Percentiles rank a stretch among this genome's conserved stretches.
phyloP scores from a whole-genome alignment of 2,888 invertebrate genomes.

The Lapara coniferarum region DNA sequence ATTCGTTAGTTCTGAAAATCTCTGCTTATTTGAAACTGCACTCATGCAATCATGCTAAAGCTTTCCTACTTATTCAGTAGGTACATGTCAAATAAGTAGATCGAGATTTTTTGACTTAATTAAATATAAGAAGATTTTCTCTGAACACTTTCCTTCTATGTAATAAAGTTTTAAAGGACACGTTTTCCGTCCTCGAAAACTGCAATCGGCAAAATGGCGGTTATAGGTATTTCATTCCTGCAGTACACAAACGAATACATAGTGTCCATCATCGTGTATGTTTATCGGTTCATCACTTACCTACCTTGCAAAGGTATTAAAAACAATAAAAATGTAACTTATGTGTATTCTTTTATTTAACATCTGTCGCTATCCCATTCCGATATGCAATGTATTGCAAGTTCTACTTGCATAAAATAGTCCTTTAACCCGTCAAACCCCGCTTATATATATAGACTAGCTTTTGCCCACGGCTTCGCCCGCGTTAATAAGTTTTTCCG shows the following conservation, averaged over 20 bases:
- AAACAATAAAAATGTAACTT: slow-evolving; percentile 64
- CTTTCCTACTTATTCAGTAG: slow-evolving; percentile 72
- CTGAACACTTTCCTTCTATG: slow-evolving; percentile 65
- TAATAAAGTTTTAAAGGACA: slow-evolving; percentile 58
- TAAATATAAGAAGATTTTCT: slow-evolving; percentile 73
- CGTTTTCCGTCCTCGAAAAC: slow-evolving; percentile 69
- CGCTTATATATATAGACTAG: no score
- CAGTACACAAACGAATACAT: slow-evolving; percentile 50
- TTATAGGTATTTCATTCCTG: slow-evolving; percentile 47
- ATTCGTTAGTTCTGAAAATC: background rate
- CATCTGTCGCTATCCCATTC: background rate
- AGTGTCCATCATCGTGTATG: slow-evolving; percentile 66
- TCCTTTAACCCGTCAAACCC: no score
- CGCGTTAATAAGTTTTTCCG: no score
- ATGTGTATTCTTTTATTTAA: slow-evolving; percentile 33
- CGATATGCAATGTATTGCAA: no score
- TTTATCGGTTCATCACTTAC: slow-evolving; percentile 66
- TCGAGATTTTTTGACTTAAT: slow-evolving; percentile 74
- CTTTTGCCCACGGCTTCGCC: no score
- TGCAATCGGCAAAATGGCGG: slow-evolving; percentile 55
- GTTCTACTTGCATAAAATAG: no score
- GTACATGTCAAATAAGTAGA: slow-evolving; percentile 72
- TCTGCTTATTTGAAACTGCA: slow-evolving; percentile 34
- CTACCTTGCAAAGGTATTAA: slow-evolving; percentile 79
- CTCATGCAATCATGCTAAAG: slow-evolving; percentile 75